Evolutionary conservation across 2,797 vertebrate species (phyloP).

Genomic region (Channallabes apus): DNA sequence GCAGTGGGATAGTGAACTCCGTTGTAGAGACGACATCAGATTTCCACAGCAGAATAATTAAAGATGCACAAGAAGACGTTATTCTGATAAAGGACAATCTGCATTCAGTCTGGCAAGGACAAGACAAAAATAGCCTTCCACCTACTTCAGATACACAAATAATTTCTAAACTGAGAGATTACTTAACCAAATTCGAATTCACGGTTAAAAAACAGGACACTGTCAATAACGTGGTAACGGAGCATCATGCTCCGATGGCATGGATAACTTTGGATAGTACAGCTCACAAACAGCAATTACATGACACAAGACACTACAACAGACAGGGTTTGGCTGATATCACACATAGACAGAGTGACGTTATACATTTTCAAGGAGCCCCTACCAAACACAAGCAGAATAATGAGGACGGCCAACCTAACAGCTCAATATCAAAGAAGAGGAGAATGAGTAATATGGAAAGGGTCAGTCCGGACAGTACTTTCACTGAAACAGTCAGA

Average conservation of each 20-base stretch:
- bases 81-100: conserved; percentile 2
- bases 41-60: conserved; percentile 9
- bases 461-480: conserved; percentile 52
- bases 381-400: conserved; percentile 31
- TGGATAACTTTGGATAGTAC: conserved; percentile 52
- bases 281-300: conserved; percentile 45
- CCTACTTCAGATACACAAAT: conserved; percentile 53
- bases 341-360: neutral
- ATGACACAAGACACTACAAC: conserved; percentile 42
- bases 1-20: neutral
- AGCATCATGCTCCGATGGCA: conserved; percentile 22
- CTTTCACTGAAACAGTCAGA: conserved; percentile 34
- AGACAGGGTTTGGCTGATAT: conserved; percentile 17
- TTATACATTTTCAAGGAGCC: neutral
- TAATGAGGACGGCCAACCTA: conserved; percentile 11
- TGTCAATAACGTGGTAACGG: conserved; percentile 35
- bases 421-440: conserved; percentile 29
- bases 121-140: conserved; percentile 26
- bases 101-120: conserved; percentile 28
- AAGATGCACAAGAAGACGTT: conserved; percentile 24
- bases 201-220: conserved; percentile 51
- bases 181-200: conserved; percentile 57
- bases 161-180: conserved; percentile 57
- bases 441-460: conserved; percentile 17
- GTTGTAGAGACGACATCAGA: neutral